A percentile compares a stretch with the other conserved stretches of the same genome.
phyloP scores from a whole-genome alignment of 2,113 vertebrate species.

The Pheucticus melanocephalus region DNA sequence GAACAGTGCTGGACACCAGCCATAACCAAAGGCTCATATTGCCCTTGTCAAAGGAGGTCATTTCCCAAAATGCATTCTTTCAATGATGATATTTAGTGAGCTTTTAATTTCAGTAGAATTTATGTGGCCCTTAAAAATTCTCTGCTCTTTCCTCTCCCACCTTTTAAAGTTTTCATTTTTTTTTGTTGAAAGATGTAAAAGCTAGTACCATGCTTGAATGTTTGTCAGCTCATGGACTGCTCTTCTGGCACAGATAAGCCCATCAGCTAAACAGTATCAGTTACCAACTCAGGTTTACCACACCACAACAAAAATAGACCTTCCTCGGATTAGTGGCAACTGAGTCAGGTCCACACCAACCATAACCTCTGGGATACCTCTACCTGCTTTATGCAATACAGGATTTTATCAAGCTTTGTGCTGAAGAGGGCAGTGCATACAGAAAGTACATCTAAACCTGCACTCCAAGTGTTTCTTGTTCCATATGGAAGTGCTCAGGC shows the following conservation, averaged over 20 bases:
- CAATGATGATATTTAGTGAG: not conserved
- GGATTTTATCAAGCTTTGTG: fast-evolving
- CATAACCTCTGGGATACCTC: fast-evolving
- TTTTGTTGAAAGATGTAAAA: not conserved
- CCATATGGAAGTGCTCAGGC: fast-evolving
- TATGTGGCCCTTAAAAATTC: not conserved
- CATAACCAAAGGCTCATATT: fast-evolving
- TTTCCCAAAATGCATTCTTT: not conserved
- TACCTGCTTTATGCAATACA: fast-evolving
- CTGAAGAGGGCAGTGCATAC: not conserved
- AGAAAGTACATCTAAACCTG: fast-evolving
- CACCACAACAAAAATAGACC: not conserved
- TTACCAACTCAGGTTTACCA: not conserved
- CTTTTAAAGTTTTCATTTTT: too few relatives aligned
- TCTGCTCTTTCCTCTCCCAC: not conserved
- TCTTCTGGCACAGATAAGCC: fast-evolving
- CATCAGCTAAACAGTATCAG: fast-evolving
- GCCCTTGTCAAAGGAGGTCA: fast-evolving
- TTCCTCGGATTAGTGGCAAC: fast-evolving
- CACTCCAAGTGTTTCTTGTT: fast-evolving
- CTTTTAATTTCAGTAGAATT: not conserved
- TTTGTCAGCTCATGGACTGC: not conserved
- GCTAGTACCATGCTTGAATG: fast-evolving
- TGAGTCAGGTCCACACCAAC: fast-evolving
- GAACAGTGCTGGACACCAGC: fast-evolving